Evolutionary conservation across 2,888 invertebrate genomes (phyloP).

Genomic region (Dicyrtoma fusca): DNA sequence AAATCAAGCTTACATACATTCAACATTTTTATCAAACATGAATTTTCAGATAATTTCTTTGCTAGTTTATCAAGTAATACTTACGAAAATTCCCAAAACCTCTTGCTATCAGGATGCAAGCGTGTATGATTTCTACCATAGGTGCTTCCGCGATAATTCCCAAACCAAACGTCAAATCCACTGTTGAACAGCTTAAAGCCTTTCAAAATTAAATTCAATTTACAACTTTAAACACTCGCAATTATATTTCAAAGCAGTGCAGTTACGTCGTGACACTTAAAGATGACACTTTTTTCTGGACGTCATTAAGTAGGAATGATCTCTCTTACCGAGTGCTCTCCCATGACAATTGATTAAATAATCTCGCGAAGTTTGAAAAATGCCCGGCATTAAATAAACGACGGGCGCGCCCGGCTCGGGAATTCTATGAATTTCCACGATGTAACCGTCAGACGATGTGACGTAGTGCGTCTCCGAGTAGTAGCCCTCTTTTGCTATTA

Average conservation of each 20-base stretch:
- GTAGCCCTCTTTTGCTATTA: too few species aligned
- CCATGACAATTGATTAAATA: conserved; percentile 62
- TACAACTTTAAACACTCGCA: neutral
- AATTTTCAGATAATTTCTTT: too few species aligned
- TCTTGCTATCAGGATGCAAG: conserved; percentile 59
- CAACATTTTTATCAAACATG: too few species aligned
- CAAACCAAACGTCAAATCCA: conserved; percentile 64
- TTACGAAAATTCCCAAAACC: conserved; percentile 42
- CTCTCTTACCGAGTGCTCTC: conserved; percentile 60
- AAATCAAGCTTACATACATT: too few species aligned
- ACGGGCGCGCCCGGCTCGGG: conserved; percentile 58
- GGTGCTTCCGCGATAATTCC: conserved; percentile 65
- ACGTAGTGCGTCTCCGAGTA: conserved; percentile 8
- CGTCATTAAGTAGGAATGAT: too few species aligned
- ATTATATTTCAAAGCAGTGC: neutral
- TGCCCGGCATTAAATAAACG: conserved; percentile 59
- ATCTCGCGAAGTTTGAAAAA: conserved; percentile 60
- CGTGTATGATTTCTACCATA: conserved; percentile 62
- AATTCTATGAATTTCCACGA: conserved; percentile 21
- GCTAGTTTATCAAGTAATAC: too few species aligned
- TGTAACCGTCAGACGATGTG: conserved; percentile 9
- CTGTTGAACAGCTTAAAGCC: conserved; percentile 59
- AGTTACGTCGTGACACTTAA: neutral
- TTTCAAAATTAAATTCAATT: conserved; percentile 39
- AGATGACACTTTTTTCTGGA: too few species aligned